phyloP scores from a whole-genome alignment of 2,888 invertebrate species.

The Elysia crispata region DNA sequence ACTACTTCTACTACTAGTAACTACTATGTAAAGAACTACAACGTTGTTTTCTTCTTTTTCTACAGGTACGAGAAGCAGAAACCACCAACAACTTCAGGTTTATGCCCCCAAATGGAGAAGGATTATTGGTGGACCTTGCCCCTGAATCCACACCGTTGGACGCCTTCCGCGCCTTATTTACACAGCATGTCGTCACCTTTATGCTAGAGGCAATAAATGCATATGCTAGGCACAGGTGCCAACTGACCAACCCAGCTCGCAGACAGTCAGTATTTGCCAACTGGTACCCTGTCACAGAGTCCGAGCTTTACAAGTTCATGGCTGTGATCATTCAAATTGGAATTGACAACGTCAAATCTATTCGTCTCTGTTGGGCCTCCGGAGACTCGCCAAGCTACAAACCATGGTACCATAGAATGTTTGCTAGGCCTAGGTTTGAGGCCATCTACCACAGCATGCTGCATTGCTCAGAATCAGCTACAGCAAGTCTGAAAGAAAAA shows the following conservation, averaged over 20 bases:
- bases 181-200: neutral
- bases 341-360: neutral
- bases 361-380: neutral
- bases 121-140: neutral
- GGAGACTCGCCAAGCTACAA: neutral
- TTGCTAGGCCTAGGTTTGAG: conserved; percentile 12
- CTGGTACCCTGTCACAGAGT: neutral
- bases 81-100: neutral
- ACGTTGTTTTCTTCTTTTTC: neutral
- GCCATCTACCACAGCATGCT: conserved; percentile 23
- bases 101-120: neutral
- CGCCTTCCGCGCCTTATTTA: neutral
- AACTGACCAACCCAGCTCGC: neutral
- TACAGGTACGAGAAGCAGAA: neutral
- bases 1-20: neutral
- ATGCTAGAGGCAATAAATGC: neutral
- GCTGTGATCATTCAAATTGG: conserved; percentile 15
- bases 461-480: neutral
- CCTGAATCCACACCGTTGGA: neutral
- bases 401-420: conserved; percentile 21
- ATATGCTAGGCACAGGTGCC: neutral
- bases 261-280: neutral
- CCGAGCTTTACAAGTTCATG: conserved; percentile 1
- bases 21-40: neutral
- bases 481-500: neutral